These are phyloP conservation scores for Radopholus similis DNA, from an alignment of 1,140 invertebrate genomes.

Conservation along the genomic window DNA sequence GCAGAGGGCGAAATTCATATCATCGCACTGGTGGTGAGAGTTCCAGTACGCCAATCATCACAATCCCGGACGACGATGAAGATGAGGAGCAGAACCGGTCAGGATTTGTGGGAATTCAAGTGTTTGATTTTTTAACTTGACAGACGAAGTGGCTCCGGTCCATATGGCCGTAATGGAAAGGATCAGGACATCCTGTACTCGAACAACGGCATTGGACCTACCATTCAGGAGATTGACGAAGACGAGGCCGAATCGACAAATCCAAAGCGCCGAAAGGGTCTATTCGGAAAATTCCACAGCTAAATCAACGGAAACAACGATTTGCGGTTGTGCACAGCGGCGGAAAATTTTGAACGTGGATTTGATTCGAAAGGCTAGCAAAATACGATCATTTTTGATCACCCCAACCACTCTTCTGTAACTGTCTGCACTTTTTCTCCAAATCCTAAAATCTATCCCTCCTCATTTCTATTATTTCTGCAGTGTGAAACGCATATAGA, in stretches of 20 bases:
- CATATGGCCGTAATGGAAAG: not conserved
- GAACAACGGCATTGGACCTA: conserved; percentile 35
- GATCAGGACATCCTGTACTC: conserved; percentile 22
- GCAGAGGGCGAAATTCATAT: not conserved
- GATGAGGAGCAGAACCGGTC: conserved; percentile 26
- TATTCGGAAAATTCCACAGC: conserved; percentile 41
- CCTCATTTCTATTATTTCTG: too few species aligned
- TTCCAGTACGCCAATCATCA: conserved; percentile 39
- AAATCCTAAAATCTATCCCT: not conserved
- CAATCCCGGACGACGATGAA: conserved; percentile 46
- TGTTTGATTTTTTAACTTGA: not conserved
- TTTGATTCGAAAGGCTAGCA: too few species aligned
- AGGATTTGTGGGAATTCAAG: not conserved
- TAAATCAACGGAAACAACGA: not conserved
- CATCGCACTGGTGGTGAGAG: not conserved
- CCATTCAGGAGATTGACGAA: conserved; percentile 36
- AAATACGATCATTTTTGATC: too few species aligned
- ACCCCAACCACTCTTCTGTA: too few species aligned
- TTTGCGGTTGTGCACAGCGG: too few species aligned
- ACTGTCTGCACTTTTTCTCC: not conserved
- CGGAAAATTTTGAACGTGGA: too few species aligned
- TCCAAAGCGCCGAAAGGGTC: conserved; percentile 36
- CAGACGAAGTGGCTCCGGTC: not conserved
- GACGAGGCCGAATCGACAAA: conserved; percentile 26
- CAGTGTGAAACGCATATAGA: too few species aligned